These are phyloP conservation scores for Fissipunctia ypsillon DNA, from an alignment of 2,888 invertebrate species.

Conservation along the genomic window DNA sequence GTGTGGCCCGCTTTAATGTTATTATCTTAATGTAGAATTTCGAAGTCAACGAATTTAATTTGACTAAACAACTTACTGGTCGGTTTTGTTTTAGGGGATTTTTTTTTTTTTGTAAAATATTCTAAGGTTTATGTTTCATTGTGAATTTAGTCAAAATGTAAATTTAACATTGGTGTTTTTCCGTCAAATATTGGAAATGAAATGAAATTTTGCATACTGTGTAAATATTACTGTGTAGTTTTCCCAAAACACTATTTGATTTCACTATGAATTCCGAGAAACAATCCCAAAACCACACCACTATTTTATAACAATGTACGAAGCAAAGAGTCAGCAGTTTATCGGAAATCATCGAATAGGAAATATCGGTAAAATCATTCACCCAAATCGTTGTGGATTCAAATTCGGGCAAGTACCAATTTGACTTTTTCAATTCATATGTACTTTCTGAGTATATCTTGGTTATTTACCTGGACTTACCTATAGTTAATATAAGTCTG, in stretches of 20 bases:
- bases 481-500: too few species aligned
- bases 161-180: too few species aligned
- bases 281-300: neutral
- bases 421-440: too few species aligned
- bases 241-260: neutral
- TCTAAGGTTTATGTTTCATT: slow-evolving; percentile 44
- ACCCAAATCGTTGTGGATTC: too few species aligned
- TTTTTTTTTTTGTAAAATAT: slow-evolving; percentile 60
- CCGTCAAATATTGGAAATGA: neutral
- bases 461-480: too few species aligned
- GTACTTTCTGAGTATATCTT: too few species aligned
- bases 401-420: too few species aligned
- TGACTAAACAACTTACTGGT: slow-evolving; percentile 80
- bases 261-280: neutral
- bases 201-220: neutral
- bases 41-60: slow-evolving; percentile 81
- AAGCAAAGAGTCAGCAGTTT: neutral
- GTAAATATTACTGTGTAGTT: neutral
- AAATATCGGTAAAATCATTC: neutral
- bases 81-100: slow-evolving; percentile 63
- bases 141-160: neutral
- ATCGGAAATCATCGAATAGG: neutral
- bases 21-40: slow-evolving; percentile 86
- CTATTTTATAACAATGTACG: neutral
- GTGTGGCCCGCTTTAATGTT: slow-evolving; percentile 80